phyloP scores from a whole-genome alignment of 2,888 invertebrate genomes.

The Diplazon laetatorius region DNA sequence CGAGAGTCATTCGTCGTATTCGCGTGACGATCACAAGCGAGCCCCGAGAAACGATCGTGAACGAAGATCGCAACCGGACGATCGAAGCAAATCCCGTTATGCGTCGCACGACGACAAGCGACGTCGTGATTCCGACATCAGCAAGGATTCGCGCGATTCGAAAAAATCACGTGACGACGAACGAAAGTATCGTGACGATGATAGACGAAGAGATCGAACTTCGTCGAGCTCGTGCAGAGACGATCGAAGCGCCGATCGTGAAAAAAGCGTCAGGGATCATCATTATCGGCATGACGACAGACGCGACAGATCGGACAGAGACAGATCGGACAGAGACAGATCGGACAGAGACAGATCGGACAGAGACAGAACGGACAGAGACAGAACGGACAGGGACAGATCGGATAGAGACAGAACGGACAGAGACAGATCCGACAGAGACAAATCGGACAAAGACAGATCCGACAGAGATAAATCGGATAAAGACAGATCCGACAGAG shows the following conservation, averaged over 20 bases:
- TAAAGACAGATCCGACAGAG: slow-evolving; percentile 77
- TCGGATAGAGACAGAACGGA: slow-evolving; percentile 76
- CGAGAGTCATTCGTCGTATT: slow-evolving; percentile 75
- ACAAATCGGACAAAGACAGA: slow-evolving; percentile 74
- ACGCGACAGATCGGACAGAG: slow-evolving; percentile 76
- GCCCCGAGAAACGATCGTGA: slow-evolving; percentile 70
- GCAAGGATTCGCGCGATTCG: slow-evolving; percentile 72
- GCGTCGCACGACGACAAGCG: slow-evolving; percentile 75
- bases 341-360: slow-evolving; percentile 76
- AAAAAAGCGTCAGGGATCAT: slow-evolving; percentile 75
- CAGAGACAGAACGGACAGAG: slow-evolving; percentile 76
- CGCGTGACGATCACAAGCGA: slow-evolving; percentile 75
- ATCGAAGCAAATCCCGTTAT: slow-evolving; percentile 69
- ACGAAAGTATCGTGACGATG: slow-evolving; percentile 74
- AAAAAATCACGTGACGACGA: slow-evolving; percentile 74
- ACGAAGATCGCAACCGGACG: slow-evolving; percentile 72
- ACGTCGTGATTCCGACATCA: slow-evolving; percentile 72
- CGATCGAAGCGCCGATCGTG: slow-evolving; percentile 73
- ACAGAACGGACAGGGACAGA: slow-evolving; percentile 74
- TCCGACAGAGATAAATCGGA: slow-evolving; percentile 74
- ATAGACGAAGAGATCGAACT: slow-evolving; percentile 74
- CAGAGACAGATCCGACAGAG: slow-evolving; percentile 76
- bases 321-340: slow-evolving; percentile 69
- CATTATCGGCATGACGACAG: slow-evolving; percentile 77
- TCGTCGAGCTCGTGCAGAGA: slow-evolving; percentile 71